Evolutionary conservation across 2,888 invertebrate species (phyloP).

Genomic region (Oasisia sp.): DNA sequence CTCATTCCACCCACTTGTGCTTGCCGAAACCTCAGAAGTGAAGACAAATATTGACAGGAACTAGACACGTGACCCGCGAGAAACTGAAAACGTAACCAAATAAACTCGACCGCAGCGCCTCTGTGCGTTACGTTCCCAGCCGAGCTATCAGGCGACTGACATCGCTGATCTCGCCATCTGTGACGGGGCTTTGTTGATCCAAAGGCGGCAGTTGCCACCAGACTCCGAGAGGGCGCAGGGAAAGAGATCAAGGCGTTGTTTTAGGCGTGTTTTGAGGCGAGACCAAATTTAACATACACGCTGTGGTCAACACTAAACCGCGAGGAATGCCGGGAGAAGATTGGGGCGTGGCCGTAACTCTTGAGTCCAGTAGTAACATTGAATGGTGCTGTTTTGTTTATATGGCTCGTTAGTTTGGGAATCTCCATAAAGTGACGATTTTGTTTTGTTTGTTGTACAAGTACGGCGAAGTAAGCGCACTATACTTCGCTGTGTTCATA

Average conservation of each 20-base stretch:
- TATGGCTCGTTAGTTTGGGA: not conserved
- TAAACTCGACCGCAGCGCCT: not conserved
- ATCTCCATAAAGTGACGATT: not conserved
- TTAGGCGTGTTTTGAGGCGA: not conserved
- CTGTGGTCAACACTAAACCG: not conserved
- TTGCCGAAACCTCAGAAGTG: not conserved
- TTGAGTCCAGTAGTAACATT: not conserved
- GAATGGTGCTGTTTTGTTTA: too few relatives aligned
- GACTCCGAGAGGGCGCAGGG: not conserved
- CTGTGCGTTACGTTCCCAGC: not conserved
- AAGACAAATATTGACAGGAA: not conserved
- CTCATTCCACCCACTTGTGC: not conserved
- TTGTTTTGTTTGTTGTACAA: not conserved
- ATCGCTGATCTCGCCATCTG: not conserved
- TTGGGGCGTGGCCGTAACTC: not conserved
- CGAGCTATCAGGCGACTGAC: not conserved
- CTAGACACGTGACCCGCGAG: not conserved
- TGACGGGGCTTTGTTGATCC: not conserved
- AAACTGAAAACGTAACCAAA: constrained; percentile 9
- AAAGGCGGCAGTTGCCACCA: not conserved
- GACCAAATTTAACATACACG: not conserved
- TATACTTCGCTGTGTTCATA: not conserved
- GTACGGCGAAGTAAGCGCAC: not conserved
- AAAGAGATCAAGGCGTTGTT: not conserved
- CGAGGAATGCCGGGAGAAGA: not conserved